phyloP scores from a whole-genome alignment of 1,140 invertebrate species.

The Dinoponera quadriceps region DNA sequence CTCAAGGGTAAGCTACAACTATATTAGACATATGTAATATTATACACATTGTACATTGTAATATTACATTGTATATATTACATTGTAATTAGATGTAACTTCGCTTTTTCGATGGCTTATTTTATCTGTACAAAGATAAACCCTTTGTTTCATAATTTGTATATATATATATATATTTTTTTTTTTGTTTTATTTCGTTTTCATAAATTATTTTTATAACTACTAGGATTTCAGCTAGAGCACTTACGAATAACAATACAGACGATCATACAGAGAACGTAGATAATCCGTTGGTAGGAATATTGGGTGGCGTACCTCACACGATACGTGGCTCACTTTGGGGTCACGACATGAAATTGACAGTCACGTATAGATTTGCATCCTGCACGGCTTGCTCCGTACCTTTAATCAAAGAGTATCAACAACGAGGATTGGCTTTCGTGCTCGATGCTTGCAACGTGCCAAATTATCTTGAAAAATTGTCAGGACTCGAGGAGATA shows the following conservation, averaged over 20 bases:
- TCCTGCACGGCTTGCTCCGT: constrained; percentile 97
- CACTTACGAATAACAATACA: constrained; percentile 84
- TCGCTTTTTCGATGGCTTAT: not conserved
- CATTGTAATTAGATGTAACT: too few relatives aligned
- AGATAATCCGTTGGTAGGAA: constrained; percentile 85
- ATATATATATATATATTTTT: not conserved
- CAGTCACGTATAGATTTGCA: constrained; percentile 93
- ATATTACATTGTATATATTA: too few relatives aligned
- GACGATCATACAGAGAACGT: constrained; percentile 88
- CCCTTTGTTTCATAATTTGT: too few relatives aligned
- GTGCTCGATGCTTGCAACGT: constrained; percentile 94
- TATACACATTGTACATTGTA: not conserved
- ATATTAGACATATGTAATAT: not conserved
- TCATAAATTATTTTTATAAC: constrained; percentile 30
- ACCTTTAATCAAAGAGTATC: constrained; percentile 89
- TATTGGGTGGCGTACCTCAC: constrained; percentile 96
- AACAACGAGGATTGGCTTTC: constrained; percentile 90
- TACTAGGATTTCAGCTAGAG: constrained; percentile 80
- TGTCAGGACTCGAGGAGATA: constrained; percentile 94
- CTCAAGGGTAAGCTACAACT: constrained; percentile 87
- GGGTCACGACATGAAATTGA: constrained; percentile 92
- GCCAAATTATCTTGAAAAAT: constrained; percentile 93
- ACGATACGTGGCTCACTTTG: constrained; percentile 96
- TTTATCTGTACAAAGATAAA: not conserved
- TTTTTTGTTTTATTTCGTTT: not conserved